Conservation (phyloP, 2,797 vertebrate genomes). For the Sphenodon punctatus region DNA sequence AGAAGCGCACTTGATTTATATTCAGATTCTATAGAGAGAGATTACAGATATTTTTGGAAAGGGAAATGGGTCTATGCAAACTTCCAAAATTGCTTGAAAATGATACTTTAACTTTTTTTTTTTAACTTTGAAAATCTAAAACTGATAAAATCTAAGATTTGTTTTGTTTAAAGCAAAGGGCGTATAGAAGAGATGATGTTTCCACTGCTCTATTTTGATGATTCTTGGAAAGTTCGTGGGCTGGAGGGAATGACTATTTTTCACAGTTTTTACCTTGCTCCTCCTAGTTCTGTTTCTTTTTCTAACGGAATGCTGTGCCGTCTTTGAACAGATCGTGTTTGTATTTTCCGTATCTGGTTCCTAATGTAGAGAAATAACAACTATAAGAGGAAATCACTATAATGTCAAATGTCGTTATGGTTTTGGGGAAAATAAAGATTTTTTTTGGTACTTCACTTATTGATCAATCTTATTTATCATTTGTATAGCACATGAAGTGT, state of each 20-base stretch:
- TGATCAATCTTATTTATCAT: not conserved
- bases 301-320: constrained; percentile 73
- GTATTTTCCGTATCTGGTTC: constrained; percentile 78
- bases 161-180: constrained; percentile 63
- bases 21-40: constrained; percentile 73
- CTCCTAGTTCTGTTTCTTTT: constrained; percentile 58
- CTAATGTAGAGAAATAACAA: constrained; percentile 80
- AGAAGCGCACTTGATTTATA: constrained; percentile 54
- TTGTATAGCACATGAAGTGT: too few relatives aligned
- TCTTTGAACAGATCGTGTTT: constrained; percentile 72
- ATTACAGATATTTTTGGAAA: constrained; percentile 80
- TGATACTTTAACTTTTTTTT: constrained; percentile 77
- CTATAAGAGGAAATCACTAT: constrained; percentile 78
- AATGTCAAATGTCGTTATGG: constrained; percentile 72
- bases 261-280: constrained; percentile 6
- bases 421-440: constrained; percentile 77
- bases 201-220: constrained; percentile 67
- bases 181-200: constrained; percentile 62
- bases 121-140: constrained; percentile 75
- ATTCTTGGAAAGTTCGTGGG: constrained; percentile 62
- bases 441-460: constrained; percentile 62
- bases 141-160: constrained; percentile 61
- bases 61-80: constrained; percentile 80
- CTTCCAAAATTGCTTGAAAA: constrained; percentile 71
- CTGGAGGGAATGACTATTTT: constrained; percentile 59